These are phyloP conservation scores for Bergia sp. DNA, from an alignment of 92 coral and sea anemone species.

Conservation along the genomic window DNA sequence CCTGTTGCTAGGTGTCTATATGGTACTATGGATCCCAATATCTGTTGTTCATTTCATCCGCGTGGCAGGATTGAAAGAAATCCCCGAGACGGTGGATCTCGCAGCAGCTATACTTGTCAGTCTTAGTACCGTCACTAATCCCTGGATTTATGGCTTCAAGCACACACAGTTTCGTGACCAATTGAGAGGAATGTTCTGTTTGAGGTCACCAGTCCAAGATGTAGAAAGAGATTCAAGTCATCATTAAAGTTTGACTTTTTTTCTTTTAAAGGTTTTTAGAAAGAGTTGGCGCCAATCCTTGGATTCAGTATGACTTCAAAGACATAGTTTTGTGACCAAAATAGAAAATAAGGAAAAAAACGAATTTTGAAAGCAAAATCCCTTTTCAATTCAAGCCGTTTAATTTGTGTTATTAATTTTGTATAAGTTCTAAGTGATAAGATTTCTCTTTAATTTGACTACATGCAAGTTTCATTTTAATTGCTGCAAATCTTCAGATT, in stretches of 20 bases:
- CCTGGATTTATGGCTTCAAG: conserved; percentile 83
- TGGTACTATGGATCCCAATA: conserved; percentile 84
- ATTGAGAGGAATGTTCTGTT: conserved; percentile 60
- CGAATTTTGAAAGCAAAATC: too few relatives aligned
- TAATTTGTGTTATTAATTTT: too few relatives aligned
- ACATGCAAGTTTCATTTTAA: too few relatives aligned
- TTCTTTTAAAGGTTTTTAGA: neutral
- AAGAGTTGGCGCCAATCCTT: neutral
- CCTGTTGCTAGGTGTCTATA: conserved; percentile 72
- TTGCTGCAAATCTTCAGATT: too few relatives aligned
- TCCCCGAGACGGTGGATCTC: conserved; percentile 74
- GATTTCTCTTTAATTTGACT: too few relatives aligned
- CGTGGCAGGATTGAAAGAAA: conserved; percentile 59
- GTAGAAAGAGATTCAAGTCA: conserved; percentile 24
- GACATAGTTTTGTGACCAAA: too few relatives aligned
- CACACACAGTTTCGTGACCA: conserved; percentile 77
- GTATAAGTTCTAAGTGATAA: too few relatives aligned
- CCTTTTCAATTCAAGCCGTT: conserved; percentile 22
- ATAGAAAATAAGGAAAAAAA: too few relatives aligned
- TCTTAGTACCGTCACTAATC: conserved; percentile 81
- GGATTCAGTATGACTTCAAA: neutral
- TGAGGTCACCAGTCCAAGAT: conserved; percentile 38
- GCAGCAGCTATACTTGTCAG: conserved; percentile 79
- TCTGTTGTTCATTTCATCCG: conserved; percentile 79
- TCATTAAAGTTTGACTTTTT: neutral